Evolutionary conservation across 2,113 vertebrate genomes (phyloP).

Genomic region (Ameiurus melas): DNA sequence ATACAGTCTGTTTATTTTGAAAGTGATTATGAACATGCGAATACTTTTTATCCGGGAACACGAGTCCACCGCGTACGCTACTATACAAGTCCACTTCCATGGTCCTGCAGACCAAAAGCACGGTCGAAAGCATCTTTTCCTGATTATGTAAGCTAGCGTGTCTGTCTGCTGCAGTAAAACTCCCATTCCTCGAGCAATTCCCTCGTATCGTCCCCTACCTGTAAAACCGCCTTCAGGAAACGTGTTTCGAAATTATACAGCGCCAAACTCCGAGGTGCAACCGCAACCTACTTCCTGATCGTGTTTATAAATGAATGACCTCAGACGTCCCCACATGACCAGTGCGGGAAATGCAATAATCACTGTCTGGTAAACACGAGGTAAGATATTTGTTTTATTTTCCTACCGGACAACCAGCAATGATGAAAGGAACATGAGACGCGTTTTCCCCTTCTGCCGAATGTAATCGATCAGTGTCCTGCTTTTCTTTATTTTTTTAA

Average conservation of each 20-base stretch:
- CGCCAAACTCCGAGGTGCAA: not conserved
- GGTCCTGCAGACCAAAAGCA: not conserved
- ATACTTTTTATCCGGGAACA: not conserved
- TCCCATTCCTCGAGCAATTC: not conserved
- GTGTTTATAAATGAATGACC: slow-evolving; percentile 38
- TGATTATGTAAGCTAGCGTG: not conserved
- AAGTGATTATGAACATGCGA: not conserved
- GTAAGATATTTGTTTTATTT: slow-evolving; percentile 38
- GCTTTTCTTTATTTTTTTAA: not conserved
- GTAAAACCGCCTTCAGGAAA: not conserved
- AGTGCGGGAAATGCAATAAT: slow-evolving; percentile 37
- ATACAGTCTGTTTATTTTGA: not conserved
- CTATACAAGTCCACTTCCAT: not conserved
- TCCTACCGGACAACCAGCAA: slow-evolving; percentile 20
- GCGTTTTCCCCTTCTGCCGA: not conserved
- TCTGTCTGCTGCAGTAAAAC: slow-evolving; percentile 8
- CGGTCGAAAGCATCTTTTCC: not conserved
- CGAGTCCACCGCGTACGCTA: not conserved
- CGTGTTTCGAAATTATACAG: not conserved
- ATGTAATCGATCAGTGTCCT: not conserved
- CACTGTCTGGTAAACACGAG: slow-evolving; percentile 39
- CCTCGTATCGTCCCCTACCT: slow-evolving; percentile 16
- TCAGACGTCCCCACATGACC: slow-evolving; percentile 28
- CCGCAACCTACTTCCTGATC: slow-evolving; percentile 45
- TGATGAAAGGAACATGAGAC: not conserved